Conservation (phyloP, 2,888 invertebrate genomes). For the Leptinotarsa tumamoca region DNA sequence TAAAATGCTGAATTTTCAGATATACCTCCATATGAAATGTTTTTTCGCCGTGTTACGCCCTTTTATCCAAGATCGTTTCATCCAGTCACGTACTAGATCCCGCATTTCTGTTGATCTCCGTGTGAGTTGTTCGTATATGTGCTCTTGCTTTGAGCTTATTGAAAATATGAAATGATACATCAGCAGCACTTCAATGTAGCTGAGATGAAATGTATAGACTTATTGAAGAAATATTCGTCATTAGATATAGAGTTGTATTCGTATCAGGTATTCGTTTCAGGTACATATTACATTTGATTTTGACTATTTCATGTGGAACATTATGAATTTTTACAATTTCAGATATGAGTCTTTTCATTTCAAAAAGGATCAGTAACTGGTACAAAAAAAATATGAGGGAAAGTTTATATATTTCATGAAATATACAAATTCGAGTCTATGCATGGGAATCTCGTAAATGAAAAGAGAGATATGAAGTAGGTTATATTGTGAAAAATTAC, state of each 20-base stretch:
- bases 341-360: too few relatives aligned
- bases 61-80: constrained; percentile 27
- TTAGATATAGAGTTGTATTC: neutral
- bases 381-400: too few relatives aligned
- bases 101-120: constrained; percentile 19
- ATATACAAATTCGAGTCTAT: too few relatives aligned
- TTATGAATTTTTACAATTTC: too few relatives aligned
- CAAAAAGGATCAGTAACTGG: too few relatives aligned
- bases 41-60: constrained; percentile 15
- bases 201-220: neutral
- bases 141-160: constrained; percentile 26
- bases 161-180: constrained; percentile 23
- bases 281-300: too few relatives aligned
- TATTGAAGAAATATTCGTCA: neutral
- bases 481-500: too few relatives aligned
- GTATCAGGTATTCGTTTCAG: neutral
- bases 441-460: too few relatives aligned
- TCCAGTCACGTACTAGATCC: constrained; percentile 27
- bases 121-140: constrained; percentile 17
- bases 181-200: neutral
- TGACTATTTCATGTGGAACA: too few relatives aligned
- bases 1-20: constrained; percentile 29
- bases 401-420: too few relatives aligned
- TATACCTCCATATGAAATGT: constrained; percentile 23
- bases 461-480: too few relatives aligned